Conservation (phyloP, 2,113 vertebrate species). For the Erpornis zantholeuca region DNA sequence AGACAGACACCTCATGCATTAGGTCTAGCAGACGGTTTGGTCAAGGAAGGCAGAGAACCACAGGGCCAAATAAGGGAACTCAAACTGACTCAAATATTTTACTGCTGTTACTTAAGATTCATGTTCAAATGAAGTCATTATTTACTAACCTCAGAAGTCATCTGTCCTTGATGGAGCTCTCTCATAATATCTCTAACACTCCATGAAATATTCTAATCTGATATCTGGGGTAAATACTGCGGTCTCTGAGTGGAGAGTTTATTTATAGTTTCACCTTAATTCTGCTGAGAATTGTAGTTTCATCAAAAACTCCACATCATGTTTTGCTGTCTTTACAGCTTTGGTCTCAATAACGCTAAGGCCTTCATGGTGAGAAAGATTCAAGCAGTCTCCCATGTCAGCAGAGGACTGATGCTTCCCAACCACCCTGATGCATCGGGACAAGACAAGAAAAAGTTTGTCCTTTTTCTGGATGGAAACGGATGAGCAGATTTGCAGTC, state of each 20-base stretch:
- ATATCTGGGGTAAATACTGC: background rate
- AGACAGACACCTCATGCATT: conserved; percentile 9
- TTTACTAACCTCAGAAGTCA: background rate
- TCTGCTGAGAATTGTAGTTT: background rate
- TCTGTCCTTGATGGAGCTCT: background rate
- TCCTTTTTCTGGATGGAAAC: background rate
- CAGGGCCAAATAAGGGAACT: conserved; percentile 11
- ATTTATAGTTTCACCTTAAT: background rate
- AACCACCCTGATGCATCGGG: background rate
- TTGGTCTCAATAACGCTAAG: background rate
- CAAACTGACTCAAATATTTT: background rate
- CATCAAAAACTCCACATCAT: background rate
- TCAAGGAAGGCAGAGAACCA: background rate
- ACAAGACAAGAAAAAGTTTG: background rate
- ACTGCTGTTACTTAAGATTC: background rate
- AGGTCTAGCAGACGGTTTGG: background rate
- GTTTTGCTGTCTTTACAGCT: background rate
- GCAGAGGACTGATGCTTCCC: background rate
- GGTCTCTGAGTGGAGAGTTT: background rate
- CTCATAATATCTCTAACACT: background rate
- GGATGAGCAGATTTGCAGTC: background rate
- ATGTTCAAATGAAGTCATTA: background rate
- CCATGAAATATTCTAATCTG: background rate
- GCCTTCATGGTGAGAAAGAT: background rate
- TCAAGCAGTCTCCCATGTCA: background rate